Base-by-base conservation (phyloP, 1,140 invertebrate genomes). In the Centruroides sculpturatus region DNA sequence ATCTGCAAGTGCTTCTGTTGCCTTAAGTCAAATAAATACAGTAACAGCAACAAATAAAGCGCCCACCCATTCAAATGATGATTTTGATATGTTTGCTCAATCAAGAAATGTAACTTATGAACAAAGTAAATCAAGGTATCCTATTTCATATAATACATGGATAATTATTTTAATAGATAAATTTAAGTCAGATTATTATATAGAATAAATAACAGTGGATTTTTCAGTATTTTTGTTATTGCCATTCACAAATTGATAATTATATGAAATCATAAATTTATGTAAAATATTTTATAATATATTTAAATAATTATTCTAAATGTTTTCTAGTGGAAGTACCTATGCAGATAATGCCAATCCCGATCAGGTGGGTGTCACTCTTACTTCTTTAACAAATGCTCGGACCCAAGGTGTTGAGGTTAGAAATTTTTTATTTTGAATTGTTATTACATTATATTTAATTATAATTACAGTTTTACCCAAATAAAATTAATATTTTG, bases 41-140 rank as follows among this genome's bases (percentile, higher is more conserved):
- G 47, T 56, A n/a, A 34, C 56, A 61, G 48, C 46, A 58, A 59
- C 59, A 54, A 57, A 59, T 34, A 60, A 58, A 13, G 35, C 49
- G 12, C 50, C 61, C n/a, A 55, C 56, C 5, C 41, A 41, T 6
- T 8, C 41, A 47, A 36, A 73, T 59, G 79, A 78, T 62, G 89
- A 92, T 68, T 94, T 94, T 75, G 89, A 92, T 73, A 88, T 89
- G 82, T 88, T 94, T 77, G 90, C 89, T 53, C 89, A 92, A 70
- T 90, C 88, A 4, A 77, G 90, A 68, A 88, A 84, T 60, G 78
- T 81, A 47, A 82, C 81, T 34, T 86, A 85, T 66, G 85, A 86
- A 73, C 79, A 74, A 49, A 74, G 81, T 35, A 87, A 85, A 76
- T 79, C 75, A 52, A 81, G 80, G 84, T 85, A 72, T 69, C 65